These are phyloP conservation scores for Xestoiulus laeticollis DNA, from an alignment of 2,888 invertebrate genomes.

Conservation along the genomic window DNA sequence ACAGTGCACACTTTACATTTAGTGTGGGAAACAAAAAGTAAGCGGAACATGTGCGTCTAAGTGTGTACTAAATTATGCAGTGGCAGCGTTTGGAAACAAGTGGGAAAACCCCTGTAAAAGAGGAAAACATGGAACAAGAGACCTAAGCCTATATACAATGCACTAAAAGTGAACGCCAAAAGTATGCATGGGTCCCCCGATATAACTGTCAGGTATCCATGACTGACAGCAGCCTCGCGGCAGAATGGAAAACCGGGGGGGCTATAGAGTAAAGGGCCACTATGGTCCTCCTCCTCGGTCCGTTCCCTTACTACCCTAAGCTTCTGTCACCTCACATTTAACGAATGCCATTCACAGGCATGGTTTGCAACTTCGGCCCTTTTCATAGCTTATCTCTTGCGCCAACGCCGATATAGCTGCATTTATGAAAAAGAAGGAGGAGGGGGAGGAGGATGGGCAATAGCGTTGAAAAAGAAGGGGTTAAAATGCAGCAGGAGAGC, in stretches of 20 bases:
- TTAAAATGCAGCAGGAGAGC: neutral
- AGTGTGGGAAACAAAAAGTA: constrained; percentile 13
- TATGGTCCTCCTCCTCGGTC: neutral
- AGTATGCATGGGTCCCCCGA: constrained; percentile 15
- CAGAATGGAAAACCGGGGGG: neutral
- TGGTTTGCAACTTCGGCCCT: neutral
- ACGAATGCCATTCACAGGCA: constrained; percentile 21
- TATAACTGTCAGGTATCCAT: constrained; percentile 10
- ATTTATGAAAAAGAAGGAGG: constrained; percentile 3
- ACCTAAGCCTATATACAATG: constrained; percentile 15
- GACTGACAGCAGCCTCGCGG: constrained; percentile 9
- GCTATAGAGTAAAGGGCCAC: neutral
- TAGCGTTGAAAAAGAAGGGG: neutral
- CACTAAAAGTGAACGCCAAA: neutral
- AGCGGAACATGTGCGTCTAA: constrained; percentile 19
- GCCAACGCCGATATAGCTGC: neutral
- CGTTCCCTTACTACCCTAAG: neutral
- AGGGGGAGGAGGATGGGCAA: neutral
- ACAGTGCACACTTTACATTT: neutral
- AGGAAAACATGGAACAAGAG: neutral
- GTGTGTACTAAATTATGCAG: constrained; percentile 15
- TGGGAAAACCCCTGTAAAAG: constrained; percentile 25
- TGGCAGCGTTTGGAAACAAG: neutral
- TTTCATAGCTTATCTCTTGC: constrained; percentile 29
- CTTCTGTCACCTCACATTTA: constrained; percentile 28